Conservation (phyloP, 1,140 invertebrate species). For the Lordiphosa stackelbergi region DNA sequence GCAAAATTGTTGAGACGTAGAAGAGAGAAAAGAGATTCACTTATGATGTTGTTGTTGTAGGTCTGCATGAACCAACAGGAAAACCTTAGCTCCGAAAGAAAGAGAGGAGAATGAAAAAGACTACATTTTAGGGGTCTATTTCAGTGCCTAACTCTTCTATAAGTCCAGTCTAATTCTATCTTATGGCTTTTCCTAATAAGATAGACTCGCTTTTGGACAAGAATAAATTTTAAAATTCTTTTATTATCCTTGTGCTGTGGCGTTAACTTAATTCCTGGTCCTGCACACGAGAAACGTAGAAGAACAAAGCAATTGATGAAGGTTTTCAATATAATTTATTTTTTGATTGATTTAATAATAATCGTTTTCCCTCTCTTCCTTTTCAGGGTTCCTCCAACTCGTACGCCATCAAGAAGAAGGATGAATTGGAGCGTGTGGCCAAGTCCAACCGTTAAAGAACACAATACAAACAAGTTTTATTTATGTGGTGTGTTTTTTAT, state of each 20-base stretch:
- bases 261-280: constrained; percentile 7
- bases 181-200: constrained; percentile 42
- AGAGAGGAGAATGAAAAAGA: too few relatives aligned
- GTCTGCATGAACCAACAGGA: too few relatives aligned
- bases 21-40: too few relatives aligned
- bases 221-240: constrained; percentile 29
- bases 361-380: constrained; percentile 11
- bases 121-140: too few relatives aligned
- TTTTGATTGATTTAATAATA: too few relatives aligned
- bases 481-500: constrained; percentile 40
- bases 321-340: too few relatives aligned
- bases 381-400: constrained; percentile 97
- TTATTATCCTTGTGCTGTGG: constrained; percentile 34
- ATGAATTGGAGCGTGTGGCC: constrained; percentile 99
- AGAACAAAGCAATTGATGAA: constrained; percentile 25
- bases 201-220: constrained; percentile 64
- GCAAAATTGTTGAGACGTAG: too few relatives aligned
- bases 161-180: constrained; percentile 31
- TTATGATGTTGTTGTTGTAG: too few relatives aligned
- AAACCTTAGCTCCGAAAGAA: too few relatives aligned
- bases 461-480: constrained; percentile 35
- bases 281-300: constrained; percentile 67
- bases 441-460: constrained; percentile 98
- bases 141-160: too few relatives aligned
- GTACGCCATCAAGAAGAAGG: constrained; percentile 99